Conservation (phyloP, 2,888 invertebrate species). For the Sarcophaga subvicina region DNA sequence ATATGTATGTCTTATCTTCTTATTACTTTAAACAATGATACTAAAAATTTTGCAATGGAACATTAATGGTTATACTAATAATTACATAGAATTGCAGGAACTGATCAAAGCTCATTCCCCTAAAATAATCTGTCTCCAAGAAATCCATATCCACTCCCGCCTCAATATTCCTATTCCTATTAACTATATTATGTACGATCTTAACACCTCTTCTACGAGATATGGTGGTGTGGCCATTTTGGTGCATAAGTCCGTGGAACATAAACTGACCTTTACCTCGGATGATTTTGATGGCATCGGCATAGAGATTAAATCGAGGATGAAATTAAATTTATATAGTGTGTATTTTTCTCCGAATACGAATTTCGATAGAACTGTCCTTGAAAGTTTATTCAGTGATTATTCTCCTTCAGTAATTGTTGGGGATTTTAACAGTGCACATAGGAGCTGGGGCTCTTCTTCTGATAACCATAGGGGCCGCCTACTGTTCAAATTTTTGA, state of each 20-base stretch:
- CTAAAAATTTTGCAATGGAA: conserved; percentile 39
- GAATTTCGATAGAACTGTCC: too few relatives aligned
- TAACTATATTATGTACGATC: not conserved
- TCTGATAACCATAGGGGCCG: too few relatives aligned
- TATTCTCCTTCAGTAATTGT: too few relatives aligned
- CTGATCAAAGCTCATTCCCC: conserved; percentile 12
- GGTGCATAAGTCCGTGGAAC: conserved; percentile 1
- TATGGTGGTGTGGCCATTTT: conserved; percentile 14
- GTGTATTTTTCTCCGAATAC: too few relatives aligned
- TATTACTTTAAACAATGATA: too few relatives aligned
- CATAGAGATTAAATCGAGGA: not conserved
- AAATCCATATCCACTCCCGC: too few relatives aligned
- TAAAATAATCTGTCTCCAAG: too few relatives aligned
- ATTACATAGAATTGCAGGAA: conserved; percentile 31
- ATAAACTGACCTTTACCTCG: not conserved
- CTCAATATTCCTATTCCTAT: not conserved
- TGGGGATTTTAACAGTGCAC: too few relatives aligned
- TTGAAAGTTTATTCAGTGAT: not conserved
- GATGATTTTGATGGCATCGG: not conserved
- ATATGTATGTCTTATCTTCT: too few relatives aligned
- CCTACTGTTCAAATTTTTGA: too few relatives aligned
- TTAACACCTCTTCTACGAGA: conserved; percentile 5
- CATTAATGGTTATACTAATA: conserved; percentile 39
- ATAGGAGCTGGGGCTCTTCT: too few relatives aligned
- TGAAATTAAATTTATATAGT: too few relatives aligned